Evolutionary conservation across 2,888 invertebrate genomes (phyloP).

Genomic region (Megastigmus dorsalis): DNA sequence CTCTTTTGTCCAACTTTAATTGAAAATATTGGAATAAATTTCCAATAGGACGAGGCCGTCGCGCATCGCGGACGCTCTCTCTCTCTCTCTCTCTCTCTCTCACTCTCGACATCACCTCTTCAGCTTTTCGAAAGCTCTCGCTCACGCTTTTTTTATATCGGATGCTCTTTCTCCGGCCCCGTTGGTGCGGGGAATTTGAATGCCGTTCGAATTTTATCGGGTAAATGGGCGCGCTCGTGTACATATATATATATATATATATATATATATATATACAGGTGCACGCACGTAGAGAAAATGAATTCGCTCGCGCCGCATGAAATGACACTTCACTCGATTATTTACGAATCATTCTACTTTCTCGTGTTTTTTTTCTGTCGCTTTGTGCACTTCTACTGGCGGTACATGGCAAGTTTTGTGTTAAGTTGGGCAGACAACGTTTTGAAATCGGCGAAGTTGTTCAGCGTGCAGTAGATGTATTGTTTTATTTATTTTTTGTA

Average conservation of each 20-base stretch:
- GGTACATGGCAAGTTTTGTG: too few relatives aligned
- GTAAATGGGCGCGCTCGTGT: slow-evolving; percentile 1
- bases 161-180: neutral
- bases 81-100: neutral
- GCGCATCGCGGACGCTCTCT: neutral
- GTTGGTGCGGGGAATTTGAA: too few relatives aligned
- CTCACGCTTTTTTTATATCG: neutral
- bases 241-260: too few relatives aligned
- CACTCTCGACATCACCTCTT: too few relatives aligned
- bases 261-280: too few relatives aligned
- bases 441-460: too few relatives aligned
- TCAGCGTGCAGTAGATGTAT: too few relatives aligned
- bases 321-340: slow-evolving; percentile 1
- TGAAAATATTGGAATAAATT: slow-evolving; percentile 75
- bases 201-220: slow-evolving; percentile 14
- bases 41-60: slow-evolving; percentile 64
- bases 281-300: slow-evolving; percentile 4
- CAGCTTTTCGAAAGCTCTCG: neutral
- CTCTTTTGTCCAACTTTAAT: slow-evolving; percentile 72
- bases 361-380: neutral
- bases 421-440: too few relatives aligned
- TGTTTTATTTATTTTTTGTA: too few relatives aligned
- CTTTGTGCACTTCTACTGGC: neutral
- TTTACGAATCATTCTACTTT: neutral
- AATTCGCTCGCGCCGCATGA: slow-evolving; percentile 21